Conservation (phyloP, 2,888 invertebrate species). For the Lepidocyrtinus sp. region DNA sequence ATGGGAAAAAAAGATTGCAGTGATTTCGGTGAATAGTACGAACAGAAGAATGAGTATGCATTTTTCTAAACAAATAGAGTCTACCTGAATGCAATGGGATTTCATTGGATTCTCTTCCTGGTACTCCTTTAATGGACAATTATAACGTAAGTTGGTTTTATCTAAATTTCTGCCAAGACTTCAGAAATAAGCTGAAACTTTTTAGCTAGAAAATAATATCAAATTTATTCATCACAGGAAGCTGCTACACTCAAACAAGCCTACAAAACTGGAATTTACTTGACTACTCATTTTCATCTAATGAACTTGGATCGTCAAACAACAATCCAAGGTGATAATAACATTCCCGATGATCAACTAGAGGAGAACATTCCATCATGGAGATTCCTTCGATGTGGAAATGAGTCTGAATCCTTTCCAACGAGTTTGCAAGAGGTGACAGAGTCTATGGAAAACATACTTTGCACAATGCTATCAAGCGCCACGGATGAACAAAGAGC, state of each 20-base stretch:
- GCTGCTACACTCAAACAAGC: constrained; percentile 33
- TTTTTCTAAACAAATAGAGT: constrained; percentile 32
- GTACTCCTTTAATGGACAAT: constrained; percentile 38
- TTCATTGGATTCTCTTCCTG: constrained; percentile 53
- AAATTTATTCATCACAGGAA: constrained; percentile 26
- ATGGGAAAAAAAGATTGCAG: no score
- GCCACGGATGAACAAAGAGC: constrained; percentile 48
- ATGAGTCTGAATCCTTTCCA: constrained; percentile 45
- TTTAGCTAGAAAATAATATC: not conserved
- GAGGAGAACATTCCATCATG: constrained; percentile 18
- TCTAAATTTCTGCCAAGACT: no score
- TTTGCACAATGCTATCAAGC: constrained; percentile 48
- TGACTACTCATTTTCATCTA: constrained; percentile 57
- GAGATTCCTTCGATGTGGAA: constrained; percentile 49
- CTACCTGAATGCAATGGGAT: constrained; percentile 52
- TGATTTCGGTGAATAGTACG: not conserved
- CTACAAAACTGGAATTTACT: constrained; percentile 47
- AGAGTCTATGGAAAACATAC: constrained; percentile 38
- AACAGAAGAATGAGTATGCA: not conserved
- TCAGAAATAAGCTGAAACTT: not conserved
- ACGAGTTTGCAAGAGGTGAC: constrained; percentile 32
- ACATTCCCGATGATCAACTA: constrained; percentile 31
- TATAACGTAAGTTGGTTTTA: constrained; percentile 42
- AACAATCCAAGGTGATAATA: constrained; percentile 11
- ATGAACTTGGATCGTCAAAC: constrained; percentile 51